phyloP scores from a whole-genome alignment of 1,140 invertebrate species.

The Drosophila cardini region DNA sequence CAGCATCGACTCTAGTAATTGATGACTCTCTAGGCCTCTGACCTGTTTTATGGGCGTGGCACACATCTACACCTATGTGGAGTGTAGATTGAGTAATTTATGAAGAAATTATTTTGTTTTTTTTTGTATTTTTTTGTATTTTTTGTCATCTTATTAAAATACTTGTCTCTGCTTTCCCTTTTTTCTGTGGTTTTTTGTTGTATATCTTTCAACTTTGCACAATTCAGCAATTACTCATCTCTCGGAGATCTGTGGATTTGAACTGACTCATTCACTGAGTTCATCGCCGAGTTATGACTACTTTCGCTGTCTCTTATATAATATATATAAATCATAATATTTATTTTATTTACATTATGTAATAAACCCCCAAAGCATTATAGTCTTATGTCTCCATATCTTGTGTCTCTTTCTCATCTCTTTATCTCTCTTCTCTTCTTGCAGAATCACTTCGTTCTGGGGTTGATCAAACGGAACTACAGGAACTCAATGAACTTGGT shows the following conservation, averaged over 20 bases:
- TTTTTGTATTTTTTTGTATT: no score
- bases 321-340: no score
- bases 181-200: constrained; percentile 30
- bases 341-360: no score
- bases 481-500: constrained; percentile 53
- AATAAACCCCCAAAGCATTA: no score
- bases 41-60: constrained; percentile 40
- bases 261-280: constrained; percentile 42
- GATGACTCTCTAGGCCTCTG: constrained; percentile 28
- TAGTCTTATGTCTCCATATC: neutral
- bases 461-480: constrained; percentile 63
- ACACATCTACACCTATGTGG: constrained; percentile 25
- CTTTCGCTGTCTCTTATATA: constrained; percentile 23
- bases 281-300: constrained; percentile 7
- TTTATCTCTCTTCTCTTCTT: constrained; percentile 16
- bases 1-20: constrained; percentile 14
- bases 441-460: constrained; percentile 69
- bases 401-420: neutral
- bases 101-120: constrained; percentile 24
- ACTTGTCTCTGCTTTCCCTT: constrained; percentile 65
- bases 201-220: neutral
- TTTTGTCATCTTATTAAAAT: neutral
- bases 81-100: constrained; percentile 27
- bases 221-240: constrained; percentile 26
- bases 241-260: constrained; percentile 7